Base-by-base conservation (phyloP, 2,797 vertebrate species). In the Pipistrellus pipistrellus region DNA sequence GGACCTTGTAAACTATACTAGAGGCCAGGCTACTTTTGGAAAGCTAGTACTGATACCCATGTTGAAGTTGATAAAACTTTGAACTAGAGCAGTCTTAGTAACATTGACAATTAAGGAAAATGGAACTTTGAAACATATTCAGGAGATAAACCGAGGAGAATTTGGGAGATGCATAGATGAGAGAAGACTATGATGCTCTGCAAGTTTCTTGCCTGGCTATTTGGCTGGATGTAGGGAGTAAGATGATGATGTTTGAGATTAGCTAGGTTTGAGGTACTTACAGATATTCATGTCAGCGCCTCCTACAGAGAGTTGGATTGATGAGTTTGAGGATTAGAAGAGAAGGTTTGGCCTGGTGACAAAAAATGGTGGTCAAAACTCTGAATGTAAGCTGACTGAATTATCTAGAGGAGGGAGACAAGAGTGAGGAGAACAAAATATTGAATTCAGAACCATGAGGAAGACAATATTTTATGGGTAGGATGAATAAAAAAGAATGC, bases 361-460 rank as follows among this genome's bases (percentile, higher is more conserved):
- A 81, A 91, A 64, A 35, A 11, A 30, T 91, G n/a, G 8, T 66
- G 30, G 62, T 32, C 62, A 91, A 94, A 92, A 75, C 6, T n/a
- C 30, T 0, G 21, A 75, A 6, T 55, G 11, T 69, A 64, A 51
- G 8, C 13, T n/a, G 13, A 72, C 7, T 91, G 30, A 32, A 82
- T 91, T 91, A 82, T 77, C n/a, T 7, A 82, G 9, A 17, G 46
- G 11, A 66, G 14, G 55, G 73, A 55, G 30, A 27, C 1, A 59
- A 69, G 44, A 83, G n/a, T 69, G 20, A 87, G 17, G 23, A 87
- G 21, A 88, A 14, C 46, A 82, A 21, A 90, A 32, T 38, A n/a
- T 44, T 51, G 30, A 62, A 84, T 72, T 51, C 8, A 95, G 46
- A 91, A 88, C 30, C n/a, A 44, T 12, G n/a, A 93, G 0, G 27